A percentile compares a stretch with the other conserved stretches of the same genome.
These are phyloP conservation scores for Mallotus villosus DNA, from an alignment of 2,797 vertebrate species.

Conservation along the genomic window DNA sequence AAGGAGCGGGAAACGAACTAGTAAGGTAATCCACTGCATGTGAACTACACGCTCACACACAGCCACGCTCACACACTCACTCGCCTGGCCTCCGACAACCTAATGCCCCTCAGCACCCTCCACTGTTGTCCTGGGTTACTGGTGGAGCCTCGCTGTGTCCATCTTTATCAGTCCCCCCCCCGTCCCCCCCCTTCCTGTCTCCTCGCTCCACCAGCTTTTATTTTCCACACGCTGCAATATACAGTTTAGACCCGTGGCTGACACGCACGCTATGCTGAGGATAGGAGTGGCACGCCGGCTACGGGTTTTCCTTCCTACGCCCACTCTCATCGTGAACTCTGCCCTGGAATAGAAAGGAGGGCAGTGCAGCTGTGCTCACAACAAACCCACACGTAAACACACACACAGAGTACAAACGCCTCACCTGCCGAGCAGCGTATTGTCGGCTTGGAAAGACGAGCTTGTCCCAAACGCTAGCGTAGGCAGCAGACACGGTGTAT, in stretches of 20 bases:
- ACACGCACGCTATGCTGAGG: too few relatives aligned
- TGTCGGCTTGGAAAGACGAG: too few relatives aligned
- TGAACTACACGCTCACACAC: conserved; percentile 42
- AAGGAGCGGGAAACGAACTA: conserved; percentile 99
- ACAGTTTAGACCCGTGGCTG: background rate
- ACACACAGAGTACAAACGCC: too few relatives aligned
- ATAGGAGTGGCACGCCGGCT: too few relatives aligned
- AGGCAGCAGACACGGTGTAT: conserved; percentile 49
- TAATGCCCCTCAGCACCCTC: conserved; percentile 47
- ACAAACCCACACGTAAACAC: too few relatives aligned
- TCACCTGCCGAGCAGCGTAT: too few relatives aligned
- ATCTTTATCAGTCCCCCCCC: background rate
- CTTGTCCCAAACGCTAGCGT: too few relatives aligned
- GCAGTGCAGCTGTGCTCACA: too few relatives aligned
- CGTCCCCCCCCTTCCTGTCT: background rate
- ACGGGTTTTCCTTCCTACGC: too few relatives aligned
- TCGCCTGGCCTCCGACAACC: conserved; percentile 10
- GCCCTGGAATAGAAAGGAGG: too few relatives aligned
- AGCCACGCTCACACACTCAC: conserved; percentile 20
- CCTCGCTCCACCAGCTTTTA: conserved; percentile 42
- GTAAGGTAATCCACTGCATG: conserved; percentile 97
- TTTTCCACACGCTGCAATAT: conserved; percentile 74
- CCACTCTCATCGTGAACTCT: too few relatives aligned
- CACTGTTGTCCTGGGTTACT: conserved; percentile 64
- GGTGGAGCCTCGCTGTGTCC: conserved; percentile 42